Evolutionary conservation across 2,113 vertebrate genomes (phyloP).

Genomic region (Silurus asotus): DNA sequence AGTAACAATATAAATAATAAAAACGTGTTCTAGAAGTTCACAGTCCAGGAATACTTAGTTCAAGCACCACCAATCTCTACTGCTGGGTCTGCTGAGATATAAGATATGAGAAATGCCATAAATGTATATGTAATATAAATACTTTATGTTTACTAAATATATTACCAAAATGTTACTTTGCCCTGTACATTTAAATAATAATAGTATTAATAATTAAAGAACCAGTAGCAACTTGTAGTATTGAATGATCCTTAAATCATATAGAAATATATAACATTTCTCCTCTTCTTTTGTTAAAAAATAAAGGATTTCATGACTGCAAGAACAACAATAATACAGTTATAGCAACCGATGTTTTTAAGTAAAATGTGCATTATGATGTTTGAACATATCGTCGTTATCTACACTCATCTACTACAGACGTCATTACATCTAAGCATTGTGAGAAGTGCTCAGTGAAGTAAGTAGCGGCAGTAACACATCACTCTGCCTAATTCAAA

Average conservation of each 20-base stretch:
- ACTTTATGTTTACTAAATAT: too few species aligned
- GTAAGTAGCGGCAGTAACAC: constrained; percentile 21
- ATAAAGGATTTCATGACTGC: not conserved
- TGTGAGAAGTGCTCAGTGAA: constrained; percentile 17
- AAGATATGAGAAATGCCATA: too few species aligned
- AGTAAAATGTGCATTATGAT: not conserved
- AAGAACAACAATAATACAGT: not conserved
- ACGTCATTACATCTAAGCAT: constrained; percentile 20
- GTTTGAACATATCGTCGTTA: not conserved
- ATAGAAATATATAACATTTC: too few species aligned
- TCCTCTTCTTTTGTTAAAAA: not conserved
- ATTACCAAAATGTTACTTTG: too few species aligned
- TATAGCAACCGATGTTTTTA: not conserved
- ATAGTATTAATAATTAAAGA: too few species aligned
- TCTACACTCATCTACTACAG: not conserved
- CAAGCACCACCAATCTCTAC: too few species aligned
- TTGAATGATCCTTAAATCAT: too few species aligned
- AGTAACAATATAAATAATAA: not conserved
- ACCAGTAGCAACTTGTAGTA: too few species aligned
- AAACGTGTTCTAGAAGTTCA: not conserved
- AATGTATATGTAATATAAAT: too few species aligned
- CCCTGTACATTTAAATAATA: too few species aligned
- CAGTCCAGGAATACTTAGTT: not conserved
- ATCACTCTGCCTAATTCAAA: constrained; percentile 30
- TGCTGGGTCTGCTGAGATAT: too few species aligned